A percentile compares a stretch with the other conserved stretches of the same genome.
These are phyloP conservation scores for Anthopleura xanthogrammica DNA, from an alignment of 92 coral and sea anemone genomes.

Conservation along the genomic window DNA sequence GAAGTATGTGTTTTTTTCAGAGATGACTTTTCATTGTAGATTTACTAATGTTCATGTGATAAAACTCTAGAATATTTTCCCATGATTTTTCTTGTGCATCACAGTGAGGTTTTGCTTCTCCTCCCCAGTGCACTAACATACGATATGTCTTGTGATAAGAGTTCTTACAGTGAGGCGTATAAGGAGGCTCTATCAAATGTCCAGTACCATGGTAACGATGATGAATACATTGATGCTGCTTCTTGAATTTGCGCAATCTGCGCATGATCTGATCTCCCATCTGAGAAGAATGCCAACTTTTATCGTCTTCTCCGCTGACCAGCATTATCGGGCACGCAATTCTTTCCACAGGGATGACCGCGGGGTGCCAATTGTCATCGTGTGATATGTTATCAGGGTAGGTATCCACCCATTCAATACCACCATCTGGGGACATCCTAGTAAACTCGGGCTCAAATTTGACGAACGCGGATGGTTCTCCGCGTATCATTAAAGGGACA, in stretches of 20 bases:
- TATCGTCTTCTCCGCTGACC: constrained; percentile 67
- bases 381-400: constrained; percentile 49
- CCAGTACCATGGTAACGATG: constrained; percentile 69
- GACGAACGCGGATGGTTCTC: constrained; percentile 45
- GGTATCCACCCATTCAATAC: constrained; percentile 43
- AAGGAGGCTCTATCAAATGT: constrained; percentile 79
- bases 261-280: constrained; percentile 51
- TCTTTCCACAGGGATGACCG: constrained; percentile 64
- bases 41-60: constrained; percentile 12
- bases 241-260: constrained; percentile 53
- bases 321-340: constrained; percentile 64
- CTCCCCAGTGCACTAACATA: constrained; percentile 68
- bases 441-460: constrained; percentile 65
- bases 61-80: constrained; percentile 51
- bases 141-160: constrained; percentile 66
- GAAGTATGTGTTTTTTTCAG: not conserved
- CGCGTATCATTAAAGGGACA: constrained; percentile 51
- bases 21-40: not conserved
- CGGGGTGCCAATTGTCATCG: constrained; percentile 38
- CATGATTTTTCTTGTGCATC: constrained; percentile 70
- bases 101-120: constrained; percentile 50
- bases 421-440: constrained; percentile 40
- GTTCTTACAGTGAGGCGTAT: constrained; percentile 54
- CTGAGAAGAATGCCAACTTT: constrained; percentile 36
- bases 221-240: constrained; percentile 42